Evolutionary conservation across 1,140 invertebrate species (phyloP).

Genomic region (Dreissena polymorpha): DNA sequence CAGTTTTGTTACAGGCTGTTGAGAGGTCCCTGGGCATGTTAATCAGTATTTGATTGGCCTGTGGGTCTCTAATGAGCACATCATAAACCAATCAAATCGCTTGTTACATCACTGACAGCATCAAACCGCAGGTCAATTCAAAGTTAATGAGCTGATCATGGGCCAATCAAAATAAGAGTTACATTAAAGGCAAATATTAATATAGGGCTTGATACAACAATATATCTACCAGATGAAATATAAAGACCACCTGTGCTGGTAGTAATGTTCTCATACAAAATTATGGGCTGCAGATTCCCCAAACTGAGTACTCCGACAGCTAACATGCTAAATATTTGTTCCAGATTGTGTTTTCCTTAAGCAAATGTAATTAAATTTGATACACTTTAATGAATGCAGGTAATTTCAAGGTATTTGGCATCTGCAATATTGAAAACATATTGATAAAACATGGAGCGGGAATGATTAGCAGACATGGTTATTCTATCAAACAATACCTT

Average conservation of each 20-base stretch:
- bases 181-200: too few species aligned
- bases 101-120: slow-evolving; percentile 1
- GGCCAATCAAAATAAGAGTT: not conserved
- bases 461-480: too few species aligned
- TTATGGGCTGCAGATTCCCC: slow-evolving; percentile 6
- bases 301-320: slow-evolving; percentile 9
- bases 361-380: slow-evolving; percentile 2
- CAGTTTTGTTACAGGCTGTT: too few species aligned
- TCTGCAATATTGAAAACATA: too few species aligned
- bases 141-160: slow-evolving; percentile 16
- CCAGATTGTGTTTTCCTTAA: slow-evolving; percentile 23
- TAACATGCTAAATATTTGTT: slow-evolving; percentile 39
- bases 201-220: too few species aligned
- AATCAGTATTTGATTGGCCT: slow-evolving; percentile 31
- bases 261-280: slow-evolving; percentile 19
- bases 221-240: slow-evolving; percentile 11
- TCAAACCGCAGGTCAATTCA: not conserved
- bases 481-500: too few species aligned
- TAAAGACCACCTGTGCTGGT: slow-evolving; percentile 30
- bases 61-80: slow-evolving; percentile 30
- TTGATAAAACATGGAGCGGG: too few species aligned
- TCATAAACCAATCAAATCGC: slow-evolving; percentile 39
- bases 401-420: too few species aligned
- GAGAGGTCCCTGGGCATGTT: not conserved
- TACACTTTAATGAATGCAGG: too few species aligned